These are phyloP conservation scores for Vombatus ursinus DNA, from an alignment of 2,113 vertebrate genomes.

Conservation along the genomic window DNA sequence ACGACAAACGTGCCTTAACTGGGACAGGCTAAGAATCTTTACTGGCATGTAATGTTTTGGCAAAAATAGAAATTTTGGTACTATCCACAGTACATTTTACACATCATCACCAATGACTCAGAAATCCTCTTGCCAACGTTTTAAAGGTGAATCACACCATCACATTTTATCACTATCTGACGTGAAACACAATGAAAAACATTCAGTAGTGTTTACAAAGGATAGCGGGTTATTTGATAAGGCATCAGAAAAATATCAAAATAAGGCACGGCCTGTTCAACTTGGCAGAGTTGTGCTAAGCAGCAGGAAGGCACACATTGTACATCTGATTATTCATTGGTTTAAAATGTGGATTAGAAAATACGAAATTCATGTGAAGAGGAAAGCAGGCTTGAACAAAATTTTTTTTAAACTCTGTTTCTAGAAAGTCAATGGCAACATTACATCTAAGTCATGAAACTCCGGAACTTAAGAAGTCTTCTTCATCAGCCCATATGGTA, in stretches of 20 bases:
- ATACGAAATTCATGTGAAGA: neutral
- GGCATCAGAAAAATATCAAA: constrained; percentile 36
- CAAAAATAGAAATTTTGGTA: constrained; percentile 70
- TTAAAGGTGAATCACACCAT: neutral
- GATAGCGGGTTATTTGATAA: neutral
- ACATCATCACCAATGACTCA: neutral
- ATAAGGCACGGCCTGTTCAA: constrained; percentile 50
- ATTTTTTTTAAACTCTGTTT: neutral
- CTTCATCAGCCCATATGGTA: neutral
- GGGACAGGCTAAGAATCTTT: constrained; percentile 20
- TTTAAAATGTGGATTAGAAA: neutral
- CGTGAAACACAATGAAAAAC: neutral
- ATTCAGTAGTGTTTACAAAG: constrained; percentile 60
- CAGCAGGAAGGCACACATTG: constrained; percentile 64
- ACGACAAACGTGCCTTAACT: neutral
- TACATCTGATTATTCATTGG: constrained; percentile 1
- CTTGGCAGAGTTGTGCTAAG: constrained; percentile 25
- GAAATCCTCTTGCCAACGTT: neutral
- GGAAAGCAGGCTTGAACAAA: neutral
- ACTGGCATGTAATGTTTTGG: constrained; percentile 63
- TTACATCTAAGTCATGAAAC: neutral
- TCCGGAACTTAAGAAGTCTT: neutral
- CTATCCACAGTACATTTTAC: constrained; percentile 39
- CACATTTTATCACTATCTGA: constrained; percentile 25
- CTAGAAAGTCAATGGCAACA: neutral